Percentiles rank a stretch among this genome's conserved stretches.
Evolutionary conservation across 2,888 invertebrate species (phyloP).

Genomic region (Acronicta leporina): DNA sequence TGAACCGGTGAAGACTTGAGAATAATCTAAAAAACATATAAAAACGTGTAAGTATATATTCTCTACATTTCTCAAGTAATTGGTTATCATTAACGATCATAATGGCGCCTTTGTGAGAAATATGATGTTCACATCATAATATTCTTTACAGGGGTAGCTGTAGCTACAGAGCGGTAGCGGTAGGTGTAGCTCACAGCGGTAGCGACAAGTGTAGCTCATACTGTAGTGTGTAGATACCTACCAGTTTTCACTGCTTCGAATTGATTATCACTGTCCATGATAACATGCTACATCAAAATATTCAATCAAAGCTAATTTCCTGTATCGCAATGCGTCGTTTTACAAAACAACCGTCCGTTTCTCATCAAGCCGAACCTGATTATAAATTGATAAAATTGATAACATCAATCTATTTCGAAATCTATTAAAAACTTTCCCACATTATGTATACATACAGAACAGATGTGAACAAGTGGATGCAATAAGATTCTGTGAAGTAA

Average conservation of each 20-base stretch:
- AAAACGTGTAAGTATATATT: conserved; percentile 45
- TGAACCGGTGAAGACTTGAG: conserved; percentile 29
- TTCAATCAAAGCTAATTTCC: conserved; percentile 2
- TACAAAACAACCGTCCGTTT: conserved; percentile 22
- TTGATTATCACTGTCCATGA: conserved; percentile 1
- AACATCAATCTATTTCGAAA: conserved; percentile 39
- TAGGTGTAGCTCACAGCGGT: too few relatives aligned
- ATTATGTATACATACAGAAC: conserved; percentile 50
- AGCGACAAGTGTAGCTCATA: too few relatives aligned
- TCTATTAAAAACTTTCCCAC: conserved; percentile 58
- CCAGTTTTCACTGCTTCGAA: too few relatives aligned
- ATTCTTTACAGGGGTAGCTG: conserved; percentile 17
- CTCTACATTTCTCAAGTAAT: conserved; percentile 21
- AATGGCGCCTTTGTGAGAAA: conserved; percentile 22
- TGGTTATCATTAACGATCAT: conserved; percentile 23
- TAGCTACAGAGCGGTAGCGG: too few relatives aligned
- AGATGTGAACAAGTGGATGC: conserved; percentile 54
- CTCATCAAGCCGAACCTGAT: conserved; percentile 17
- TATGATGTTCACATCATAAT: conserved; percentile 25
- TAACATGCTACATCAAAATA: neutral
- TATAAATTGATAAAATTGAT: conserved; percentile 26
- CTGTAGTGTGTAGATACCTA: too few relatives aligned
- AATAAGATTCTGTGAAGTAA: conserved; percentile 43
- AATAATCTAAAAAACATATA: conserved; percentile 32
- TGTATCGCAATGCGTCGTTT: conserved; percentile 4